Base-by-base conservation (phyloP, 2,797 vertebrate genomes). In the Sebastes trivittatus region DNA sequence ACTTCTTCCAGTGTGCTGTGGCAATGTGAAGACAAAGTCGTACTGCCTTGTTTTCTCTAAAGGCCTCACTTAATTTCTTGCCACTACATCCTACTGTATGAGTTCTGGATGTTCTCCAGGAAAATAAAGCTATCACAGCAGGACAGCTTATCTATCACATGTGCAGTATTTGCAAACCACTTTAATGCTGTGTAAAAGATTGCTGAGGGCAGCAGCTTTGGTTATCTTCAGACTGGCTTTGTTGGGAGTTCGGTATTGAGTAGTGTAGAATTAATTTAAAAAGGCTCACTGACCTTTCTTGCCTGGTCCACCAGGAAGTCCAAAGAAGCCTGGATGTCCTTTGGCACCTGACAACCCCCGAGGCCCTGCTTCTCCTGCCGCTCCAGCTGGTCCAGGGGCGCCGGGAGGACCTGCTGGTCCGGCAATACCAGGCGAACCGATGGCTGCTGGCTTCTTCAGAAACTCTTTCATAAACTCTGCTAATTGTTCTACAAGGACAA, bases 321-420 rank as follows among this genome's bases (percentile, higher is more conserved):
- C 96, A 78, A 92, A 95, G 85, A 88, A 96, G 9, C 96, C 96
- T 29, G 93, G 94, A 56, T 80, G 95, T 2, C 96, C 96, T 90
- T 96, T 95, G 46, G 73, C 60, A 11, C 96, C 96, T 2, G 72
- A 56, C 1, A 72, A 36, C 14, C 96, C 96, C 9, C 84, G 90
- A 29, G 88, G 20, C 52, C 96, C 96, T 1, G 75, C 81, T 63
- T 75, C 60, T 70, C 96, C 96, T 6, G 86, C 29, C 1, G n/a
- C 42, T 38, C 96, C 96, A 22, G 92, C 78, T 34, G 91, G 70
- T 78, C 96, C 96, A 1, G 93, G 64, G 0, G 87, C 36, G 7
- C 96, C 96, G 1, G 94, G 90, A 71, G 81, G 91, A 60, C 94
- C 94, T 32, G 83, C 73, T 1, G 91, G 88, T 75, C 96, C 96